Base-by-base conservation (phyloP, 2,888 invertebrate species). In the Oligia latruncula region DNA sequence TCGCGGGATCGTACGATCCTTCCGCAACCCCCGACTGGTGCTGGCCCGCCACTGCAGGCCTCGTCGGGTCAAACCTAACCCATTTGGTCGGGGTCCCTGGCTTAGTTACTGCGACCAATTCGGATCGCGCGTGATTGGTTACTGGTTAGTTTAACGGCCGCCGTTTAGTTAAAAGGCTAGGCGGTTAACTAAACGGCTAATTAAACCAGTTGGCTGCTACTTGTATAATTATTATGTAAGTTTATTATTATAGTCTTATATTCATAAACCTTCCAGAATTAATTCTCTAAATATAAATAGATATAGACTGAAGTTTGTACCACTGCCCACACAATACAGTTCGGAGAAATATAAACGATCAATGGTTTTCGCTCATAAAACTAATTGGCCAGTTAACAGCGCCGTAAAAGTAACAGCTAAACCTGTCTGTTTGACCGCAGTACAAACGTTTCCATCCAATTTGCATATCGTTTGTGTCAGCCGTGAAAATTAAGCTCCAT, bases 371-470 rank as follows among this genome's bases (percentile, higher is more conserved):
- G 71, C 40, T 68, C 85, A 73, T 84, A 87, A 85, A 87, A 66
- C 70, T 87, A 87, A 87, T 87, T 82, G 74, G 60, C 46, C 52
- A 62, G 68, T 77, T 84, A 84, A 85, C 82, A 74, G 52, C 74
- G 64, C 68, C 77, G 65, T 87, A 82, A 82, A 81, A 64, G n/a
- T 23, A 29, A 73, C 23, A 78, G 75, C 78, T 82, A 85, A 58
- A 78, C 60, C 43, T 66, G 83, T 71, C 73, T 71, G 67, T 65
- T 77, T 80, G 77, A 46, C 71, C 67, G 74, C 49, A 67, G 20
- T 65, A 65, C 74, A 82, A 75, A 74, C 70, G 67, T 79, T 81
- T 79, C 66, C 73, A 40, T 75, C 60, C 72, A 73, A 87, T 87
- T 87, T 83, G 78, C 87, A 81, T 82, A 82, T 76, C 71, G 71